Evolutionary conservation across 2,113 vertebrate species (phyloP).

Genomic region (Crypturellus undulatus): DNA sequence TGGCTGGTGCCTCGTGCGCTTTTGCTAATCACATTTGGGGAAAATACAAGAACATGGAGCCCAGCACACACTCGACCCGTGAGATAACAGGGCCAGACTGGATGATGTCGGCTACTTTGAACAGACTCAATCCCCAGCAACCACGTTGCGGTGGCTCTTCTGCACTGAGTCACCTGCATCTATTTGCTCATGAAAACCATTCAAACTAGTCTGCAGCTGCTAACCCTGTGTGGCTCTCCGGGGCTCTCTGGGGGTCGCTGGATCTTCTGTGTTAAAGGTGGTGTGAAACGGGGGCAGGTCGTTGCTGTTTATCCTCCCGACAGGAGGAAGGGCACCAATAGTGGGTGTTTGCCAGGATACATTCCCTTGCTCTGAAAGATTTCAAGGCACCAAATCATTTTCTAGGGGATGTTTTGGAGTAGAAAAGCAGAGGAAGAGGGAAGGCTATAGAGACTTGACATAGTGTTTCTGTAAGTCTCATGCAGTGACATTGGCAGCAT

Average conservation of each 20-base stretch:
- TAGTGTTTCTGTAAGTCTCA: not conserved
- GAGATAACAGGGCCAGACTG: not conserved
- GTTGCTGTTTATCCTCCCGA: not conserved
- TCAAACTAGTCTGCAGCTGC: not conserved
- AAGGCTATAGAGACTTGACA: not conserved
- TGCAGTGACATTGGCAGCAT: not conserved
- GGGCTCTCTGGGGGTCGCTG: not conserved
- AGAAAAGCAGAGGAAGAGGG: not conserved
- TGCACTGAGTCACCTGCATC: not conserved
- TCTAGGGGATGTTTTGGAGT: not conserved
- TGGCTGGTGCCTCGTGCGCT: not conserved
- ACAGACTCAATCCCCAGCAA: not conserved
- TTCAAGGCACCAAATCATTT: not conserved
- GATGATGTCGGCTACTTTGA: not conserved
- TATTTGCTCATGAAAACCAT: not conserved
- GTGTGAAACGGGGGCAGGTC: not conserved
- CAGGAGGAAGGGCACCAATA: not conserved
- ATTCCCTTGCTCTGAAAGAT: not conserved
- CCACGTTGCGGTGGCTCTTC: not conserved
- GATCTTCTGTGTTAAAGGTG: not conserved
- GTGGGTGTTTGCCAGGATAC: not conserved
- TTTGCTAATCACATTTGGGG: not conserved
- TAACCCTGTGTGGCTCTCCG: not conserved
- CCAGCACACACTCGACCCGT: not conserved
- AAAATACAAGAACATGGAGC: fast-evolving